A percentile compares a stretch with the other conserved stretches of the same genome.
phyloP scores from a whole-genome alignment of 2,888 invertebrate genomes.

The Nomada goodeniana region DNA sequence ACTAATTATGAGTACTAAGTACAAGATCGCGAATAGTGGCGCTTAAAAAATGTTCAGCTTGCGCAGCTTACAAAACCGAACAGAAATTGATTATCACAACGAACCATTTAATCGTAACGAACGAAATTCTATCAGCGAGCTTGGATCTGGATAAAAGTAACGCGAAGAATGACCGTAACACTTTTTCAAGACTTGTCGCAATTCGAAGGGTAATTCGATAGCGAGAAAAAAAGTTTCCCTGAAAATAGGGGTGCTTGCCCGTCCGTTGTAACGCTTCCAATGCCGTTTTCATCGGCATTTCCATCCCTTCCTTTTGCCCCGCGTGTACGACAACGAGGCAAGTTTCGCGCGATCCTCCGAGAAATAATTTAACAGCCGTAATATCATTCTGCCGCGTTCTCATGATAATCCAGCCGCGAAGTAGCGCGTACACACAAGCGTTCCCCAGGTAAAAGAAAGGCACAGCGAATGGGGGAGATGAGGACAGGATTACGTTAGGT shows the following conservation, averaged over 20 bases:
- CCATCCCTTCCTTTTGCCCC: slow-evolving; percentile 22
- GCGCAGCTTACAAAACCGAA: too few species aligned
- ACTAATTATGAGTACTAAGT: too few species aligned
- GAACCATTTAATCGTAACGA: too few species aligned
- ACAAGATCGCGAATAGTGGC: too few species aligned
- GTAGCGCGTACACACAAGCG: slow-evolving; percentile 40
- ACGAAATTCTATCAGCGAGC: too few species aligned
- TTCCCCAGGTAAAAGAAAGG: slow-evolving; percentile 19
- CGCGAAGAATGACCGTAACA: too few species aligned
- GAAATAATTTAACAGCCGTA: slow-evolving; percentile 55
- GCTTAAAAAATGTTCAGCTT: too few species aligned
- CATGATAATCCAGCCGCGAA: slow-evolving; percentile 62
- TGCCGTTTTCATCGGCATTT: slow-evolving; percentile 35
- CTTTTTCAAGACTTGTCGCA: background rate
- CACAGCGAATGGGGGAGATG: slow-evolving; percentile 32
- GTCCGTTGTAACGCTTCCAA: slow-evolving; percentile 11
- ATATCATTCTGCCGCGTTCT: slow-evolving; percentile 52
- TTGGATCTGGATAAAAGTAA: too few species aligned
- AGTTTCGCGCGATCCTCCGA: slow-evolving; percentile 38
- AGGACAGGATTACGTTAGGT: slow-evolving; percentile 54
- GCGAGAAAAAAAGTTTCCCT: background rate
- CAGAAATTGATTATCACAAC: too few species aligned
- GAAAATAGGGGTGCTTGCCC: background rate
- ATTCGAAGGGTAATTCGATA: background rate
- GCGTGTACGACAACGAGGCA: slow-evolving; percentile 23